phyloP scores from a whole-genome alignment of 2,113 vertebrate genomes.

The Cephalopterus ornatus region DNA sequence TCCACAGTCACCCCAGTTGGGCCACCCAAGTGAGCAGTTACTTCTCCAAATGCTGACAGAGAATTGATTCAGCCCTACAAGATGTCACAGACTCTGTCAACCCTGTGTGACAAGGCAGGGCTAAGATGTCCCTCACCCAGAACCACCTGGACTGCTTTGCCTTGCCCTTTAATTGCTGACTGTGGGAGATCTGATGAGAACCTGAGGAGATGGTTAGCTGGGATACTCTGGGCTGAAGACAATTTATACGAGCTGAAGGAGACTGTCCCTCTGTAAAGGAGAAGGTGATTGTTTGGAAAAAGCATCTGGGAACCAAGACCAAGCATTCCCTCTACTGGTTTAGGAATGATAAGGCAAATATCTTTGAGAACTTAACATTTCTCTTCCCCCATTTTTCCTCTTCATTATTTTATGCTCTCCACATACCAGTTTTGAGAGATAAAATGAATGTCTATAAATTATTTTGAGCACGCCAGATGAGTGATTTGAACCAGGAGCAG shows the following conservation, averaged over 20 bases:
- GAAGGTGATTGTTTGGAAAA: not conserved
- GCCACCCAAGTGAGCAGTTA: not conserved
- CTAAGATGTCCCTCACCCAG: not conserved
- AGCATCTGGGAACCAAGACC: not conserved
- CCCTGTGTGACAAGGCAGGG: not conserved
- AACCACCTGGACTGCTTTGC: not conserved
- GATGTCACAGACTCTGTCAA: not conserved
- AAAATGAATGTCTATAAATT: not conserved
- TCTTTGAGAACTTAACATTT: not conserved
- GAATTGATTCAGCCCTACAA: not conserved
- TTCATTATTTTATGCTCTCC: not conserved
- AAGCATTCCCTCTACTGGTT: not conserved
- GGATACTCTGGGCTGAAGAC: not conserved
- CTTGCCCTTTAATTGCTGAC: not conserved
- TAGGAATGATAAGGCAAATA: not conserved
- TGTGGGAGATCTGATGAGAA: not conserved
- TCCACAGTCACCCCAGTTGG: not conserved
- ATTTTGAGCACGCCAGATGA: not conserved
- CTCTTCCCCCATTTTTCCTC: not conserved
- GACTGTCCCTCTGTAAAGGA: fast-evolving
- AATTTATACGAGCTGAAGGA: not conserved
- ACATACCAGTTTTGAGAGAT: not conserved
- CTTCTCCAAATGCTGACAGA: not conserved
- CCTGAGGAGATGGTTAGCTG: not conserved
- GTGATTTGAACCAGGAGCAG: not conserved